Evolutionary conservation across 2,888 invertebrate genomes (phyloP), one percentile per base, ranked within the genome.

Genomic region (Agrotis puta): DNA sequence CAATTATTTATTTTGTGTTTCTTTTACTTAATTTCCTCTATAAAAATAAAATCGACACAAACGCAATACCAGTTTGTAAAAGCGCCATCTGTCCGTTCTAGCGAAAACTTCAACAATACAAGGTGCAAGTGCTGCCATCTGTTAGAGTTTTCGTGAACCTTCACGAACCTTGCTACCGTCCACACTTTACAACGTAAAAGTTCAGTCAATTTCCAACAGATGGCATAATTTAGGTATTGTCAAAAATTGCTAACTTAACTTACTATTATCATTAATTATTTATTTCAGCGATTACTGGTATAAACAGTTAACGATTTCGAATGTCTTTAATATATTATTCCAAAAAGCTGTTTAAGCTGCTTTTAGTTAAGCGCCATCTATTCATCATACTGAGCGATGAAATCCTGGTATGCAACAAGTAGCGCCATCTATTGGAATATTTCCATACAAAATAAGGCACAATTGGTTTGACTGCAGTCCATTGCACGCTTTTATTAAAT

Each of bases 41-140:
- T n/a, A n/a, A n/a, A 33, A 39, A 39, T 39, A 39, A 39, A 39
- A 39, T 39, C 11, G 39, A 39, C 39, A 39, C 9, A 39, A 39
- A 11, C 2, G 0, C 9, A 3, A 39, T 2, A 39, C 9, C 6
- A 1, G 0, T 33, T 33, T 1, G n/a, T 33, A 11, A 63, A 63
- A 54, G 20, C 63, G 64, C 54, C 66, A 66, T 66, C 79, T 77
- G 3, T 16, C 6, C 51, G 18, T 24, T 13, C 0, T 16, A 22
- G 14, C 2, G 1, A 50, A 16, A 2, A 78, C 24, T 13, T 22
- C 7, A 57, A 14, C 47, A 53, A 22, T 1, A 1, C 4, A 11
- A 47, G 27, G 14, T 57, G 6, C 16, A 1, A 4, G 5, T 67
- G 2, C 53, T 47, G 72, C 39, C 70, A 81, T 68, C 83, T 83